Percentiles rank a stretch among this genome's conserved stretches.
Evolutionary conservation across 2,888 invertebrate species (phyloP).

Genomic region (Chrysina gloriosa): DNA sequence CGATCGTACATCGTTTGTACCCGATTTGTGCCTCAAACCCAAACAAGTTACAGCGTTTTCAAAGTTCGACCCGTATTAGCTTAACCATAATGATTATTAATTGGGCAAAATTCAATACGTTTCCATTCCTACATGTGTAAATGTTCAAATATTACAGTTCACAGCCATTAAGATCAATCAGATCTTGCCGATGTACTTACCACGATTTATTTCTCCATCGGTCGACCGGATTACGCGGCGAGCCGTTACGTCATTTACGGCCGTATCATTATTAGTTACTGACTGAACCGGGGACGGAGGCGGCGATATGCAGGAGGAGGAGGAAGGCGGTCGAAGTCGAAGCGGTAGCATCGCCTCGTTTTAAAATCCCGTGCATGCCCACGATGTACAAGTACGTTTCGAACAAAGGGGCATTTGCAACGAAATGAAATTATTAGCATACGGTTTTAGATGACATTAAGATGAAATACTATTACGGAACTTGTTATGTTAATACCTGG

Average conservation of each 20-base stretch:
- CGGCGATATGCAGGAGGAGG: constrained; percentile 22
- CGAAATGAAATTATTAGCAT: constrained; percentile 64
- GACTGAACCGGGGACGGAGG: too few species aligned
- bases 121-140: too few species aligned
- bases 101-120: too few species aligned
- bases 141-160: too few species aligned
- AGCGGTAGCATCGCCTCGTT: background rate
- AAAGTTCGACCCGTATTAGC: too few species aligned
- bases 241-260: constrained; percentile 55
- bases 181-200: too few species aligned
- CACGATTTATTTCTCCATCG: constrained; percentile 31
- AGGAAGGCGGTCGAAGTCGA: background rate
- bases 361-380: constrained; percentile 43
- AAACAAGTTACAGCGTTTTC: too few species aligned
- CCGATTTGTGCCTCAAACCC: too few species aligned
- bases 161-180: too few species aligned
- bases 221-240: constrained; percentile 56
- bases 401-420: constrained; percentile 64
- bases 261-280: constrained; percentile 55
- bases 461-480: constrained; percentile 65
- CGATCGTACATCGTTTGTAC: too few species aligned
- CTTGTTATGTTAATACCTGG: constrained; percentile 65
- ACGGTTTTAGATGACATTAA: constrained; percentile 65
- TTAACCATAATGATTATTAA: too few species aligned
- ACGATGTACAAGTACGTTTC: constrained; percentile 54